Evolutionary conservation across 2,113 vertebrate species (phyloP), one percentile per base, ranked within the genome.

Genomic region (Corvus hawaiiensis): DNA sequence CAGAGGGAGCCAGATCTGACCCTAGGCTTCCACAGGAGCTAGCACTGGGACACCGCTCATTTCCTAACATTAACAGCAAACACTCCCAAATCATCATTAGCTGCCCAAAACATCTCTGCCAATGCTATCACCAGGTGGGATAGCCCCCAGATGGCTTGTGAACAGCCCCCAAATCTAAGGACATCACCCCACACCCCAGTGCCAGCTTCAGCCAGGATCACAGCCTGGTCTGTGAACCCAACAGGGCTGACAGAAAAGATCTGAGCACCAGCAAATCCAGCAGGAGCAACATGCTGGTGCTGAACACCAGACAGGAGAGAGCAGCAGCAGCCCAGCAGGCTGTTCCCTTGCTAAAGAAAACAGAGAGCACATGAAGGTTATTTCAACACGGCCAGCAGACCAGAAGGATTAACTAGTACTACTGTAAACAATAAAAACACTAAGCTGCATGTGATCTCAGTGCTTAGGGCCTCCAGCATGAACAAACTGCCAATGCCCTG

Each of bases 1-100:
- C 58, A 94, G 9, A 87, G 22, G 32, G 22, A 81, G 66, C 18
- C 56, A 87, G 13, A 85, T 30, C 32, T 87, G 56, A 78, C 9
- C 37, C 30, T 7, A 55, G 28, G 22, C 44, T 91, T 61, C 56
- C 6, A 3, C 0, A 0, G 24, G 37, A 22, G 6, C 54, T 49
- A 71, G 46, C 33, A 64, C 54, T 72, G 51, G 28, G 27, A 37
- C 43, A 54, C 33, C 0, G 0, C 37, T 79, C 0, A 0, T 39
- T 62, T 56, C 39, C 39, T 41, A 84, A 15, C 13, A 37, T 33
- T 26, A 69, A 62, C n/a, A 80, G 43, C 5, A 73, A 56, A 76
- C 13, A 12, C 41, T 66, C 6, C 19, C 55, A 64, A 54, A 73
- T 58, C n/a, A 41, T 91, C 12, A 35, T 84, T 35, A 82, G 48